phyloP scores from a whole-genome alignment of 1,140 invertebrate species.

The Manduca sexta region DNA sequence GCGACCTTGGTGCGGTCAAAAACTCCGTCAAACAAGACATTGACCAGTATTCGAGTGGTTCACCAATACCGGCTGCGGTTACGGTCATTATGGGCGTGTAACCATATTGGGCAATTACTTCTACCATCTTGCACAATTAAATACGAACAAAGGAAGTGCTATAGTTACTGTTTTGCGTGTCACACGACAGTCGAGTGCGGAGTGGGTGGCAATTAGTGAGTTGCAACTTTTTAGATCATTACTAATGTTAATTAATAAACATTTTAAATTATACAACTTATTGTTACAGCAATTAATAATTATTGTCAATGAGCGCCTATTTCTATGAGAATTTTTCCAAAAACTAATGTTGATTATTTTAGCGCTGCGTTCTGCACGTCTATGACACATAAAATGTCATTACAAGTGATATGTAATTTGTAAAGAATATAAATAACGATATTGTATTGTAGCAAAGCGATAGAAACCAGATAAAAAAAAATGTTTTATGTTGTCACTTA shows the following conservation, averaged over 20 bases:
- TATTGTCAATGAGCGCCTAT: no score
- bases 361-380: no score
- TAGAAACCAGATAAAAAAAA: no score
- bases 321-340: neutral
- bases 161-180: conserved; percentile 42
- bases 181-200: conserved; percentile 42
- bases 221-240: neutral
- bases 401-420: neutral
- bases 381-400: neutral
- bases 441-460: no score
- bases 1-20: conserved; percentile 57
- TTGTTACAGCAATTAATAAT: no score
- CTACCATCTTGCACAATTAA: conserved; percentile 48
- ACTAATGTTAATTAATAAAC: neutral
- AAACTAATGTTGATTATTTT: conserved; percentile 1
- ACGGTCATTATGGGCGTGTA: conserved; percentile 35
- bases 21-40: conserved; percentile 40
- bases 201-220: conserved; percentile 24
- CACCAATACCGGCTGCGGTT: conserved; percentile 33
- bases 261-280: no score
- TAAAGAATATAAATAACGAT: no score
- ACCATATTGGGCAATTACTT: conserved; percentile 56
- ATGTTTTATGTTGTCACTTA: no score
- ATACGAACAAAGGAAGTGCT: conserved; percentile 53
- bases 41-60: conserved; percentile 34